Conservation (phyloP, 1,140 invertebrate species). For the Lepidurus apus region DNA sequence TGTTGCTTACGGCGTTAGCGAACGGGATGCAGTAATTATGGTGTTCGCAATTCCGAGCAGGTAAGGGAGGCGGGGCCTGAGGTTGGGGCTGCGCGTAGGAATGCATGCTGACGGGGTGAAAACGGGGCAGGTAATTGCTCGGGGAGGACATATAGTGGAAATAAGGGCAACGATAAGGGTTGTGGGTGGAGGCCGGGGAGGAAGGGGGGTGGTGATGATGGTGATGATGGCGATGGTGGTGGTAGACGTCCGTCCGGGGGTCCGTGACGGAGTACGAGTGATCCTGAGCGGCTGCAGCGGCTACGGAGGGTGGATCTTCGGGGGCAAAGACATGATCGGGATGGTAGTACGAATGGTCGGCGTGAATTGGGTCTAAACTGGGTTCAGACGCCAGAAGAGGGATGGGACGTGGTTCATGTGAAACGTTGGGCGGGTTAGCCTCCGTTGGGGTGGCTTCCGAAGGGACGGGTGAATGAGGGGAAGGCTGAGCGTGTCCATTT, state of each 20-base stretch:
- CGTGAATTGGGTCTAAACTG: conserved; percentile 35
- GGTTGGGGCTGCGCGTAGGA: conserved; percentile 31
- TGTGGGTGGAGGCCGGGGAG: conserved; percentile 28
- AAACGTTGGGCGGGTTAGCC: conserved; percentile 30
- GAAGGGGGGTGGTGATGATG: conserved; percentile 32
- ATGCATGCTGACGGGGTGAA: conserved; percentile 35
- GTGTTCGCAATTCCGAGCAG: not conserved
- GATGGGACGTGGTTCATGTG: conserved; percentile 36
- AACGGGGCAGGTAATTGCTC: conserved; percentile 30
- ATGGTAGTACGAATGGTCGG: conserved; percentile 37
- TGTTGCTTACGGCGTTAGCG: conserved; percentile 27
- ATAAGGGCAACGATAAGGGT: conserved; percentile 32
- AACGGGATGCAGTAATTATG: conserved; percentile 37
- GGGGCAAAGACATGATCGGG: conserved; percentile 25
- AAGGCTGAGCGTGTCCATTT: conserved; percentile 38
- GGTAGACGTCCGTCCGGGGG: conserved; percentile 25
- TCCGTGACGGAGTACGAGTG: conserved; percentile 7
- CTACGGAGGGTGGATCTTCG: not conserved
- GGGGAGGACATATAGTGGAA: conserved; percentile 35
- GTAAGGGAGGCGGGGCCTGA: conserved; percentile 32
- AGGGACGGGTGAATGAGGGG: conserved; percentile 34
- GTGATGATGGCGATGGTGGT: conserved; percentile 35
- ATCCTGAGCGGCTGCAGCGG: not conserved
- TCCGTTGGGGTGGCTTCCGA: conserved; percentile 34
- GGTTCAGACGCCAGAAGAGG: conserved; percentile 35